Evolutionary conservation across 2,113 vertebrate species (phyloP).

Genomic region (Craseonycteris thonglongyai): DNA sequence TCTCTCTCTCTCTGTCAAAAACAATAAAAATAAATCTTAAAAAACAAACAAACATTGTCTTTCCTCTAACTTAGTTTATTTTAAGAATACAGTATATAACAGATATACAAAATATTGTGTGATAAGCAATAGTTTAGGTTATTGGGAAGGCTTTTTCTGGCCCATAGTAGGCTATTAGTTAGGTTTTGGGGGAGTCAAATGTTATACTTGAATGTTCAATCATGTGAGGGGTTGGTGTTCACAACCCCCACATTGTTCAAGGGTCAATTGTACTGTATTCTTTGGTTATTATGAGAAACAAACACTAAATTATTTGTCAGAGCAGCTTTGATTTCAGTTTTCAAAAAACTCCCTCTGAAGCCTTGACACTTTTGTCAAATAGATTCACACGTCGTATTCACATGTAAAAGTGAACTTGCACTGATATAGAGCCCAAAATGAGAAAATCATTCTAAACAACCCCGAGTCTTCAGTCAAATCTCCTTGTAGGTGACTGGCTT

Average conservation of each 20-base stretch:
- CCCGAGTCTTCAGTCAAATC: neutral
- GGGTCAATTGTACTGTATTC: neutral
- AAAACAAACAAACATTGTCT: neutral
- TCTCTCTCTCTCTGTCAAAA: too few species aligned
- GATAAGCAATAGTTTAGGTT: neutral
- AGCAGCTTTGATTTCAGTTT: neutral
- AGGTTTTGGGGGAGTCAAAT: neutral
- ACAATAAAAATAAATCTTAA: too few species aligned
- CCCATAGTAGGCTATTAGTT: neutral
- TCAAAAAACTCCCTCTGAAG: neutral
- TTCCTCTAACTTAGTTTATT: neutral
- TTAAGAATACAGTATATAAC: neutral
- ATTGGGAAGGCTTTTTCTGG: neutral
- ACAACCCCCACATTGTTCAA: neutral
- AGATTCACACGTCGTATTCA: neutral
- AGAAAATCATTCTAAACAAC: neutral
- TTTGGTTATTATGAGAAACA: neutral
- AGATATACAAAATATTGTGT: neutral
- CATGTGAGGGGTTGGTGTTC: too few species aligned
- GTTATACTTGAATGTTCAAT: neutral
- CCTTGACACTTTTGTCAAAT: neutral
- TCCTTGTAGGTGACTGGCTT: neutral
- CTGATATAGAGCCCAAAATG: neutral
- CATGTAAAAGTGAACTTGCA: neutral
- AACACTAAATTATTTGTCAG: neutral